Conservation (phyloP, 2,113 vertebrate species). For the Sphyrna mokarran region DNA sequence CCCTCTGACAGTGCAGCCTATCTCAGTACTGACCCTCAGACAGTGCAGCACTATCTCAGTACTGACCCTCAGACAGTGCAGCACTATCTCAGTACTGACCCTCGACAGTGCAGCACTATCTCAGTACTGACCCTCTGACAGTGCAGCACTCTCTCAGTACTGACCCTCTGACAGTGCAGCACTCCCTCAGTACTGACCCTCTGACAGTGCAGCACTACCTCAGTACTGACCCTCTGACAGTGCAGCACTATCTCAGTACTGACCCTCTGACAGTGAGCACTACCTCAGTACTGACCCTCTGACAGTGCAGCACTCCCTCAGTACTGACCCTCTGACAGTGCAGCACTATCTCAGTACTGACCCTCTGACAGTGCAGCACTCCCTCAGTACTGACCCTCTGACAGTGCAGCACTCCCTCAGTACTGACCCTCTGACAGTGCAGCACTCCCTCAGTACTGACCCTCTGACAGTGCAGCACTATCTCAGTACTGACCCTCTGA, state of each 20-base stretch:
- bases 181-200: not conserved
- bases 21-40: not conserved
- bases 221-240: not conserved
- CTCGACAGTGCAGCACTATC: not conserved
- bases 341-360: not conserved
- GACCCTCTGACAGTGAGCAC: not conserved
- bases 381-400: not conserved
- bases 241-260: not conserved
- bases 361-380: not conserved
- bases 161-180: not conserved
- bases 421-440: not conserved
- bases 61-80: not conserved
- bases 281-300: not conserved
- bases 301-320: not conserved
- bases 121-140: not conserved
- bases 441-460: not conserved
- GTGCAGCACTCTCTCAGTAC: not conserved
- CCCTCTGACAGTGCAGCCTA: not conserved
- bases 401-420: not conserved
- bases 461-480: not conserved
- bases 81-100: not conserved
- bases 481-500: not conserved
- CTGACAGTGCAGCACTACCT: not conserved
- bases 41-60: not conserved
- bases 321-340: not conserved